A percentile compares a stretch with the other conserved stretches of the same genome.
These are phyloP conservation scores for Anthopleura sola DNA, from an alignment of 64 coral and sea anemone genomes.

Conservation along the genomic window DNA sequence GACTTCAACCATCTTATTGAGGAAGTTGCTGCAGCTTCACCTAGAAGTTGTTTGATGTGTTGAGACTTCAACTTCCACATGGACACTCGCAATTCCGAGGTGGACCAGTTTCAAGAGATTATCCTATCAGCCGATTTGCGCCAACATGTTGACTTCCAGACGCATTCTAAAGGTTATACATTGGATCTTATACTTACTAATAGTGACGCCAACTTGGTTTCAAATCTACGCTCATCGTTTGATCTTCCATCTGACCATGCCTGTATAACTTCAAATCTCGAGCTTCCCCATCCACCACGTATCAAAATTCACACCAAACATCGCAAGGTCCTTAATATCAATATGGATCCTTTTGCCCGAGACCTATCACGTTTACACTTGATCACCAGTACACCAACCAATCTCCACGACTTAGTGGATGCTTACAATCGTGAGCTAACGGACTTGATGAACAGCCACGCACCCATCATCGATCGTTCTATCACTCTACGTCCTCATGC, in stretches of 20 bases:
- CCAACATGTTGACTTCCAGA: too few relatives aligned
- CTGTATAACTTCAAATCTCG: not conserved
- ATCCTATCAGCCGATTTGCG: too few relatives aligned
- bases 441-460: conserved; percentile 19
- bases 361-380: not conserved
- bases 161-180: too few relatives aligned
- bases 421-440: conserved; percentile 25
- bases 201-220: too few relatives aligned
- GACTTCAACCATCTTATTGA: too few relatives aligned
- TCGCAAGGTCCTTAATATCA: not conserved
- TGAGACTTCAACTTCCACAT: too few relatives aligned
- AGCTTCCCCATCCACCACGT: not conserved
- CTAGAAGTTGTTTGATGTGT: too few relatives aligned
- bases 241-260: conserved; percentile 14
- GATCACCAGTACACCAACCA: not conserved
- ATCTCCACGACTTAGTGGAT: not conserved
- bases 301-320: not conserved
- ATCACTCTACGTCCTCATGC: conserved; percentile 49
- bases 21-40: too few relatives aligned
- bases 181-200: too few relatives aligned
- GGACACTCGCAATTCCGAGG: too few relatives aligned
- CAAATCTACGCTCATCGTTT: not conserved
- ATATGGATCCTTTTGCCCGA: not conserved
- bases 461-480: conserved; percentile 12
- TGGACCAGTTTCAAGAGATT: too few relatives aligned